These are phyloP conservation scores for Beroe ovata DNA, from an alignment of 37 sponge, comb jelly and placozoan species.

Conservation along the genomic window DNA sequence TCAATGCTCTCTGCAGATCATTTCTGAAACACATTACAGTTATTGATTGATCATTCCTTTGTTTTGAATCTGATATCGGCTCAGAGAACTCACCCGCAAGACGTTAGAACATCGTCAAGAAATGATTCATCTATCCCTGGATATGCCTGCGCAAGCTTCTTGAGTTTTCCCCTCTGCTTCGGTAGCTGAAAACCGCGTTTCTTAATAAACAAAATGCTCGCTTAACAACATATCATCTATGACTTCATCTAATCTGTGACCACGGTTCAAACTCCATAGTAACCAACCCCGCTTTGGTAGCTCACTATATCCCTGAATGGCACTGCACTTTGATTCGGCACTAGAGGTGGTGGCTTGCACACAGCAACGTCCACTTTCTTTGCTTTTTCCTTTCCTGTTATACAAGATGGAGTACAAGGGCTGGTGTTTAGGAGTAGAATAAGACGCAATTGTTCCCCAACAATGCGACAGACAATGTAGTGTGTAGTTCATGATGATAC, in stretches of 20 bases:
- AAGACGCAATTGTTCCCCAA: too few relatives aligned
- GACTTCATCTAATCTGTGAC: too few relatives aligned
- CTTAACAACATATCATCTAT: too few relatives aligned
- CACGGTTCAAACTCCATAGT: too few relatives aligned
- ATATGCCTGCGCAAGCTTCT: constrained; percentile 27
- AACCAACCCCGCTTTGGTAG: neutral
- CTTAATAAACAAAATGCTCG: too few relatives aligned
- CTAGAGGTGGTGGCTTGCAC: neutral
- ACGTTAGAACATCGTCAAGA: neutral
- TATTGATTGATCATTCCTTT: too few relatives aligned
- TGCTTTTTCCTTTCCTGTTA: constrained; percentile 1
- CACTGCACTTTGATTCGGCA: neutral
- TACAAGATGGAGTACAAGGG: too few relatives aligned
- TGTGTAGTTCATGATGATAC: too few relatives aligned
- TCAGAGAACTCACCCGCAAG: constrained; percentile 20
- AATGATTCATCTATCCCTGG: constrained; percentile 38
- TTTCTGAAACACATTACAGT: constrained; percentile 7
- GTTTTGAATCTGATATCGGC: too few relatives aligned
- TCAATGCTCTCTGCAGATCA: constrained; percentile 7
- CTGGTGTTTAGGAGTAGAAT: too few relatives aligned
- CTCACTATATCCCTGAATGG: constrained; percentile 6
- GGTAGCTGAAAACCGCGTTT: constrained; percentile 24
- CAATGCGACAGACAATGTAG: too few relatives aligned
- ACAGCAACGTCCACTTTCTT: neutral
- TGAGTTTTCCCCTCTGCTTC: neutral